phyloP scores from a whole-genome alignment of 2,113 vertebrate species.

The Lasiurus borealis region DNA sequence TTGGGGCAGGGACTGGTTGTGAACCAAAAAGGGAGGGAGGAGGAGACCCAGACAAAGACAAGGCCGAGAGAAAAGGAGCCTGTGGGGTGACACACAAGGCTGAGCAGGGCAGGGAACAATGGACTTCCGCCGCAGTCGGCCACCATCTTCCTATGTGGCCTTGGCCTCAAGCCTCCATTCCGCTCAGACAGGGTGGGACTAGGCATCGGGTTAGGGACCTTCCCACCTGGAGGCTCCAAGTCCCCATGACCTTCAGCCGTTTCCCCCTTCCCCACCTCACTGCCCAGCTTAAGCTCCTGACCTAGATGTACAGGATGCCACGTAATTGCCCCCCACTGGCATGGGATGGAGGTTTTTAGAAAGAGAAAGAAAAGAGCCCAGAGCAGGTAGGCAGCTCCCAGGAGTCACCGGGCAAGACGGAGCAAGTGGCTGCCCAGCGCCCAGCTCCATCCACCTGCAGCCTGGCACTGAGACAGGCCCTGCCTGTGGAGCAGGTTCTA shows the following conservation, averaged over 20 bases:
- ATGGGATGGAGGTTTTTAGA: constrained; percentile 69
- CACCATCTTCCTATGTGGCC: neutral
- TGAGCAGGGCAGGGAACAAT: neutral
- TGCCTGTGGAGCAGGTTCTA: constrained; percentile 81
- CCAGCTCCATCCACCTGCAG: constrained; percentile 88
- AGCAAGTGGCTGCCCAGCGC: constrained; percentile 83
- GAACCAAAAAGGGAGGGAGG: neutral
- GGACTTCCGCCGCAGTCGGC: neutral
- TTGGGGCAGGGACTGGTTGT: neutral
- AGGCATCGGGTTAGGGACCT: neutral
- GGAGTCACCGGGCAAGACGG: constrained; percentile 84
- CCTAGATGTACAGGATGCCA: neutral
- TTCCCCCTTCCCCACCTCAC: neutral
- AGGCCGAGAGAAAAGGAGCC: neutral
- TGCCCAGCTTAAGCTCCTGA: neutral
- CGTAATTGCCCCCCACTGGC: constrained; percentile 43
- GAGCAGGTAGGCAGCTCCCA: constrained; percentile 77
- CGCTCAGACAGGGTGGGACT: neutral
- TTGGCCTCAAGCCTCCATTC: neutral
- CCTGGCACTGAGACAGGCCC: constrained; percentile 85
- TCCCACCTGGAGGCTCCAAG: neutral
- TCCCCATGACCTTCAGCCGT: neutral
- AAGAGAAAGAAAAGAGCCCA: constrained; percentile 56
- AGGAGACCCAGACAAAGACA: neutral
- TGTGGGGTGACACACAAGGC: neutral